A percentile compares a stretch with the other conserved stretches of the same genome.
phyloP scores from a whole-genome alignment of 1,140 invertebrate genomes.

The Dinoponera quadriceps region DNA sequence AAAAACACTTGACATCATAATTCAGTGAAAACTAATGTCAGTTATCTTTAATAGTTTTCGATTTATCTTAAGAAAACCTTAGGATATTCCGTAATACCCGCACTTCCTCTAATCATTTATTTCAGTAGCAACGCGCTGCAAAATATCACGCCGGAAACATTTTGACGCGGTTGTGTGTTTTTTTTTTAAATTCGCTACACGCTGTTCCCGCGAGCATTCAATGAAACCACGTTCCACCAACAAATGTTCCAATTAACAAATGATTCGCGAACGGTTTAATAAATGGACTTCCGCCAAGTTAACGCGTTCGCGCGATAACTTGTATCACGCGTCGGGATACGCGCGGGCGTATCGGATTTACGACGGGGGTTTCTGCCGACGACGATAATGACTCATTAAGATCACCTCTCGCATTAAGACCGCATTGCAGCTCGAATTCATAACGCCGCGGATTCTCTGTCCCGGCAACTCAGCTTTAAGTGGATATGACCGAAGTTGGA shows the following conservation, averaged over 20 bases:
- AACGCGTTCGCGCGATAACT: not conserved
- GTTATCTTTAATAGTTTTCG: too few relatives aligned
- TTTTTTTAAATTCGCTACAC: too few relatives aligned
- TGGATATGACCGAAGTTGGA: slow-evolving; percentile 35
- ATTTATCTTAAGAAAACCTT: too few relatives aligned
- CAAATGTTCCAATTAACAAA: not conserved
- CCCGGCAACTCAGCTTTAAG: slow-evolving; percentile 32
- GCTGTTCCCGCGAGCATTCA: too few relatives aligned
- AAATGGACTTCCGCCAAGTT: slow-evolving; percentile 40
- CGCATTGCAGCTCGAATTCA: slow-evolving; percentile 37
- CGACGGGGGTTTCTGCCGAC: slow-evolving; percentile 5
- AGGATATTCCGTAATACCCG: too few relatives aligned
- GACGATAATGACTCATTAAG: slow-evolving; percentile 50
- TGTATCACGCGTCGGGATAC: not conserved
- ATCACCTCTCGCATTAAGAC: slow-evolving; percentile 56
- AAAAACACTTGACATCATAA: too few relatives aligned
- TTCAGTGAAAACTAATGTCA: too few relatives aligned
- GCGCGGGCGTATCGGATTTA: not conserved
- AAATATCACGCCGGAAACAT: not conserved
- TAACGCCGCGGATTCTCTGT: slow-evolving; percentile 39
- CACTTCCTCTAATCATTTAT: too few relatives aligned
- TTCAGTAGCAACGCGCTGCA: too few relatives aligned
- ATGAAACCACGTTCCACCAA: too few relatives aligned
- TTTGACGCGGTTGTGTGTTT: not conserved
- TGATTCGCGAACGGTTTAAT: slow-evolving; percentile 5